Evolutionary conservation across 1,140 invertebrate species (phyloP).

Genomic region (Spodoptera frugiperda): DNA sequence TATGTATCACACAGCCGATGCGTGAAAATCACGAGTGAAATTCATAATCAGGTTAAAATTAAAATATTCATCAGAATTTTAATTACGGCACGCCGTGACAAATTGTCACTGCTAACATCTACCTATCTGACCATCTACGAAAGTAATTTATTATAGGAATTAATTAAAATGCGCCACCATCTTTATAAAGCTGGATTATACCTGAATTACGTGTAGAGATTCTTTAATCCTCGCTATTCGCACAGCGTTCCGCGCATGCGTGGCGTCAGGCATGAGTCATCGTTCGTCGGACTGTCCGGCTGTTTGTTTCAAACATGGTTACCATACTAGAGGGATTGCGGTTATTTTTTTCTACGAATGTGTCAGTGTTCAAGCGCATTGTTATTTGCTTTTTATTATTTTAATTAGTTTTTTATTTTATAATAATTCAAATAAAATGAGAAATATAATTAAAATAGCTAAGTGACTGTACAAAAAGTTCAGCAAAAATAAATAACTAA

Average conservation of each 20-base stretch:
- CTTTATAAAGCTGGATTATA: not conserved
- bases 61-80: too few relatives aligned
- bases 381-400: not conserved
- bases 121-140: not conserved
- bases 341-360: constrained; percentile 32
- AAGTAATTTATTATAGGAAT: constrained; percentile 1
- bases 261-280: not conserved
- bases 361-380: constrained; percentile 4
- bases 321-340: constrained; percentile 28
- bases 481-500: too few relatives aligned
- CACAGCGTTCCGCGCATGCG: not conserved
- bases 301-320: constrained; percentile 9
- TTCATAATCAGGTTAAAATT: too few relatives aligned
- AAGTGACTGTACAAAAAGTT: too few relatives aligned
- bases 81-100: too few relatives aligned
- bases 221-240: not conserved
- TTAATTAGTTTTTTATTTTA: not conserved
- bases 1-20: too few relatives aligned
- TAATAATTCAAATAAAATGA: not conserved
- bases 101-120: not conserved
- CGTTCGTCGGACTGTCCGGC: constrained; percentile 18
- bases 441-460: too few relatives aligned
- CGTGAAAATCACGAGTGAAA: too few relatives aligned
- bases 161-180: not conserved
- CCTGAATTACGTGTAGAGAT: not conserved